These are phyloP conservation scores for Teleogryllus oceanicus DNA, from an alignment of 2,888 invertebrate genomes.

Conservation along the genomic window DNA sequence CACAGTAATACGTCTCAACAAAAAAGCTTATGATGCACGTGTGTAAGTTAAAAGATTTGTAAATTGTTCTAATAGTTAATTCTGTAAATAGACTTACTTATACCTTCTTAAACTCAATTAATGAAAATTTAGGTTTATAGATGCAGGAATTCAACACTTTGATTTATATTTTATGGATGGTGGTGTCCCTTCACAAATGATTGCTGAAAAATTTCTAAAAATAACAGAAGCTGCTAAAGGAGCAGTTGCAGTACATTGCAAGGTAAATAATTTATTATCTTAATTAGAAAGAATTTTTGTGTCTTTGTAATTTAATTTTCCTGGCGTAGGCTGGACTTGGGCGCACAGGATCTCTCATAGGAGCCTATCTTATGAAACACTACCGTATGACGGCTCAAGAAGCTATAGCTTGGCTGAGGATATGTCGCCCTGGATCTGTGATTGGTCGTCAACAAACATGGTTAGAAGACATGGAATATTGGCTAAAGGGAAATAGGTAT, in stretches of 20 bases:
- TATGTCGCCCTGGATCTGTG: constrained; percentile 83
- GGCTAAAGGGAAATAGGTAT: too few species aligned
- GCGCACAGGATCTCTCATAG: constrained; percentile 84
- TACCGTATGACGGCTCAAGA: constrained; percentile 76
- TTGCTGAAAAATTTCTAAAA: constrained; percentile 74
- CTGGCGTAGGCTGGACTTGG: constrained; percentile 77
- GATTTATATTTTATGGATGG: constrained; percentile 89
- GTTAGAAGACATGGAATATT: constrained; percentile 49
- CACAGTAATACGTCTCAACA: constrained; percentile 79
- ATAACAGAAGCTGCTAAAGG: constrained; percentile 72
- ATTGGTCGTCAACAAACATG: constrained; percentile 84
- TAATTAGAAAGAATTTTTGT: constrained; percentile 32
- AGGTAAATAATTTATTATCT: constrained; percentile 53
- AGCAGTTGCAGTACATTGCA: constrained; percentile 87
- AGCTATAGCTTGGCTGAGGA: constrained; percentile 82
- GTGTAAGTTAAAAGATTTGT: constrained; percentile 45
- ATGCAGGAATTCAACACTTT: constrained; percentile 77
- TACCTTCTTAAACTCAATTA: constrained; percentile 33
- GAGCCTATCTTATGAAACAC: constrained; percentile 82
- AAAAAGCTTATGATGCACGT: constrained; percentile 69
- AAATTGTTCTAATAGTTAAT: neutral
- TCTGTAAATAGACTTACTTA: neutral
- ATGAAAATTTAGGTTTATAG: constrained; percentile 54
- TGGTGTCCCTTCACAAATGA: constrained; percentile 73
- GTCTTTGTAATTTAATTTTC: neutral